Conservation (phyloP, 2,797 vertebrate genomes). For the Mus minutoides region DNA sequence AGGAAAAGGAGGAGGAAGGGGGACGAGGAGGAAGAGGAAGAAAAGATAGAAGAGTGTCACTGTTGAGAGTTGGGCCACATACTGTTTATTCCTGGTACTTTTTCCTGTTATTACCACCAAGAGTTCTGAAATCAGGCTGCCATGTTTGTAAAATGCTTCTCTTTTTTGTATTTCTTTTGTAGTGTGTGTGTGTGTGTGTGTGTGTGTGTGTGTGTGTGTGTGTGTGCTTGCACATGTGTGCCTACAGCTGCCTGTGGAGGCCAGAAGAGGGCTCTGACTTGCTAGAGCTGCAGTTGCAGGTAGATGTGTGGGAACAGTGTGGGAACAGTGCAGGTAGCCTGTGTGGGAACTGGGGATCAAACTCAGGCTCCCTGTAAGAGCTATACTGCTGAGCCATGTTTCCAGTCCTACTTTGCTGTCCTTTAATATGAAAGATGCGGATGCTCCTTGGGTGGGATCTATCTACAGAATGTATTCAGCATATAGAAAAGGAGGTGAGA, state of each 20-base stretch:
- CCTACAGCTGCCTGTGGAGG: not conserved
- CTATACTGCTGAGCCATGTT: not conserved
- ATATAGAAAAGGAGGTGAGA: not conserved
- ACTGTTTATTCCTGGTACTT: not conserved
- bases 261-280: not conserved
- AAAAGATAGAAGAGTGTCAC: not conserved
- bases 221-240: too few relatives aligned
- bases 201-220: not conserved
- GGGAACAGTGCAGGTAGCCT: too few relatives aligned
- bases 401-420: not conserved
- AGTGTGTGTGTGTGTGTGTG: not conserved
- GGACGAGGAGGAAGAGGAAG: not conserved
- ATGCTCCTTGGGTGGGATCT: not conserved
- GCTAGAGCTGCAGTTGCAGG: too few relatives aligned
- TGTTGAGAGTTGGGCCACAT: not conserved
- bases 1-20: not conserved
- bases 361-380: not conserved
- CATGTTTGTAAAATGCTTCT: not conserved
- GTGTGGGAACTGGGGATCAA: not conserved
- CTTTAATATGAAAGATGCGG: slow-evolving; percentile 22
- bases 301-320: too few relatives aligned
- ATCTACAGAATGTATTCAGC: not conserved
- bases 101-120: slow-evolving; percentile 20
- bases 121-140: slow-evolving; percentile 10
- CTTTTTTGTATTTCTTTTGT: not conserved